phyloP scores from a whole-genome alignment of 1,140 invertebrate species.

The Zaprionus kolodkinae region DNA sequence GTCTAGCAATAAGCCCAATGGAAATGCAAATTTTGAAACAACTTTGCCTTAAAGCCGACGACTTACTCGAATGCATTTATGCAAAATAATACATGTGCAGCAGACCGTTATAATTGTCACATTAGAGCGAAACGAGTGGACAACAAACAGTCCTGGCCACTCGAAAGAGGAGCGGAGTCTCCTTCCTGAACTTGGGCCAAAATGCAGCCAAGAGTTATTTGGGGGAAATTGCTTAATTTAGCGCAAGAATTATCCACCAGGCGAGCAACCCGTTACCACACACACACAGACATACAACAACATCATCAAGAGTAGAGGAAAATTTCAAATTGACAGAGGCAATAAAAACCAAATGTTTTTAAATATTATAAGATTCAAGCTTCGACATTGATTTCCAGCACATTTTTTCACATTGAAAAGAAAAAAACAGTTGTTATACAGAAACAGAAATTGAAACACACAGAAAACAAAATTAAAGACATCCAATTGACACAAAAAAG shows the following conservation, averaged over 20 bases:
- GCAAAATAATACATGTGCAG: constrained; percentile 69
- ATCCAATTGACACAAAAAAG: not conserved
- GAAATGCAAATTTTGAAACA: not conserved
- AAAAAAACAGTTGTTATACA: no score
- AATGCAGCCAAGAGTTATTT: constrained; percentile 38
- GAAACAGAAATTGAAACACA: not conserved
- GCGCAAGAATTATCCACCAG: constrained; percentile 71
- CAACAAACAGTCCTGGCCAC: constrained; percentile 16
- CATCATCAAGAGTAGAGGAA: not conserved
- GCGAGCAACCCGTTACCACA: constrained; percentile 25
- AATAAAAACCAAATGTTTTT: constrained; percentile 11
- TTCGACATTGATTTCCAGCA: constrained; percentile 15
- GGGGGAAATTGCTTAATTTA: constrained; percentile 77
- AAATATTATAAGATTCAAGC: constrained; percentile 13
- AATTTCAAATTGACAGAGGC: not conserved
- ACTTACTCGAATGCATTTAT: constrained; percentile 64
- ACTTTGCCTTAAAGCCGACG: constrained; percentile 2
- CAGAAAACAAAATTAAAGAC: constrained; percentile 6
- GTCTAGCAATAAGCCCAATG: not conserved
- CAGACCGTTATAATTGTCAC: constrained; percentile 79
- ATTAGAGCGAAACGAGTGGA: constrained; percentile 50
- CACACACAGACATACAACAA: constrained; percentile 6
- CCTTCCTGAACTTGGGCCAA: constrained; percentile 33
- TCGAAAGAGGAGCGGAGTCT: not conserved
- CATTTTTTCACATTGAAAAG: constrained; percentile 8